Conservation (phyloP, 2,888 invertebrate genomes). For the Leptopilina syphax region DNA sequence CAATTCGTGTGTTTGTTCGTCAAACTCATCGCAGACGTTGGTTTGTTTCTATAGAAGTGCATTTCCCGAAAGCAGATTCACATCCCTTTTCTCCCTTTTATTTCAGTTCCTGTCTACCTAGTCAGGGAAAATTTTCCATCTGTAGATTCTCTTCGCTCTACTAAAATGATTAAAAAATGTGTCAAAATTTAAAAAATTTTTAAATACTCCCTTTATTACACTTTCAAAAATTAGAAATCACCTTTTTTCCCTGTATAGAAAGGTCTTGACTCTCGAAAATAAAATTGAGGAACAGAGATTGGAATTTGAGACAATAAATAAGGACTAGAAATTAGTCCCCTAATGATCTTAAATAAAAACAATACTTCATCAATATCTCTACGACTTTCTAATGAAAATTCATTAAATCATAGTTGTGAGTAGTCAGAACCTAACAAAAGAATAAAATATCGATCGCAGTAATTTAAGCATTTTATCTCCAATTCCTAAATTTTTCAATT, state of each 20-base stretch:
- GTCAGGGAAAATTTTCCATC: neutral
- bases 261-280: too few species aligned
- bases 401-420: too few species aligned
- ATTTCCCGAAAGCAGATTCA: neutral
- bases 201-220: too few species aligned
- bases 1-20: constrained; percentile 22
- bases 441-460: too few species aligned
- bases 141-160: neutral
- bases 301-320: neutral
- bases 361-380: too few species aligned
- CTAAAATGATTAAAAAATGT: constrained; percentile 8
- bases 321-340: neutral
- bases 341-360: too few species aligned
- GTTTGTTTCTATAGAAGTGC: neutral
- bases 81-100: constrained; percentile 8
- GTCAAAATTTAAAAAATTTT: neutral
- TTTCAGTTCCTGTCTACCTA: neutral
- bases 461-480: too few species aligned
- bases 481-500: too few species aligned
- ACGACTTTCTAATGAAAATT: too few species aligned
- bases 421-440: too few species aligned
- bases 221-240: neutral
- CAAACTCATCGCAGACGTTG: constrained; percentile 28
- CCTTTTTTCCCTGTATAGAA: too few species aligned
- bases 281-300: too few species aligned